Evolutionary conservation across 2,797 vertebrate species (phyloP).

Genomic region (Pteropus rufus): DNA sequence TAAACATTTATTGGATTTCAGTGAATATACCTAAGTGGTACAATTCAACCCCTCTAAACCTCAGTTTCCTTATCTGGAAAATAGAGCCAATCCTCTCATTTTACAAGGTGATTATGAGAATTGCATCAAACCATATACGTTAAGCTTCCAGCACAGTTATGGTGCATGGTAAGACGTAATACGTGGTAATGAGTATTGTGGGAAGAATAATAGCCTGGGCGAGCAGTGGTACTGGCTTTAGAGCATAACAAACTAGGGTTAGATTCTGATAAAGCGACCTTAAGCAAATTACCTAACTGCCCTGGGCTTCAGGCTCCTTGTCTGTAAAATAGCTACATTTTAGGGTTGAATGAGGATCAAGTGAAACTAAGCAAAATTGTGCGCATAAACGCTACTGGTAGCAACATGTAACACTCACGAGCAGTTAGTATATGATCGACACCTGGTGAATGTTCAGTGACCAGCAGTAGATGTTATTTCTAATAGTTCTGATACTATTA

Average conservation of each 20-base stretch:
- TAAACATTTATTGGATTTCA: not conserved
- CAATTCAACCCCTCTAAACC: not conserved
- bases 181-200: rapidly evolving
- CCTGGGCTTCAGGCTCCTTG: not conserved
- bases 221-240: not conserved
- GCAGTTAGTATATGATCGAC: not conserved
- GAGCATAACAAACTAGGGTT: not conserved
- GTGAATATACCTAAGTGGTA: not conserved
- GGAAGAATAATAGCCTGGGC: rapidly evolving
- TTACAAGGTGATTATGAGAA: not conserved
- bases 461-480: not conserved
- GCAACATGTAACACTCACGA: not conserved
- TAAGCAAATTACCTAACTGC: not conserved
- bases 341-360: not conserved
- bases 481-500: not conserved
- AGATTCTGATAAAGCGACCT: not conserved
- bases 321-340: not conserved
- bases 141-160: not conserved
- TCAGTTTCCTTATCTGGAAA: not conserved
- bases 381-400: not conserved
- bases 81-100: not conserved
- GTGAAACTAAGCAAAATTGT: not conserved
- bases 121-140: not conserved
- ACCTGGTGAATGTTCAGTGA: not conserved
- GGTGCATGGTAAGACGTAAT: not conserved